Conservation (phyloP, 2,797 vertebrate genomes). For the Podargus strigoides region DNA sequence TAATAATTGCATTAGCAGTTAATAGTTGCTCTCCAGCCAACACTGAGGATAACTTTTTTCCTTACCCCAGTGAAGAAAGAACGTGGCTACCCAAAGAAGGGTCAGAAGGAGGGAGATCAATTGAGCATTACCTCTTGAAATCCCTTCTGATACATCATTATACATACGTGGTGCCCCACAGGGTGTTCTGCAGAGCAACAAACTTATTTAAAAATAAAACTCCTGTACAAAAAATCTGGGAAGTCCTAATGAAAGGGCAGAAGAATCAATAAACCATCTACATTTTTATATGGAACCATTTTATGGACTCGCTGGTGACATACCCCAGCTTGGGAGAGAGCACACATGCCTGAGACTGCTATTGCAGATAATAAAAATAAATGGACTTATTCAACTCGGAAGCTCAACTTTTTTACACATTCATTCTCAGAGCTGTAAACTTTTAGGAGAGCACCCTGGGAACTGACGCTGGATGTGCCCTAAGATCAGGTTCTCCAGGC, state of each 20-base stretch:
- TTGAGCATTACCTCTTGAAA: neutral
- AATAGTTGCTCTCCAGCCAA: too few species aligned
- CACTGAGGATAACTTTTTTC: neutral
- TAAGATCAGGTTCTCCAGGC: neutral
- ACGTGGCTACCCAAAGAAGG: accelerated
- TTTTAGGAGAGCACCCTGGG: neutral
- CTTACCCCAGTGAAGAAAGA: neutral
- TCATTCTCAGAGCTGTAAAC: neutral
- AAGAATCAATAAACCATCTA: neutral
- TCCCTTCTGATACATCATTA: neutral
- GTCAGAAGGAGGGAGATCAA: neutral
- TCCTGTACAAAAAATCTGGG: neutral
- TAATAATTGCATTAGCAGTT: neutral
- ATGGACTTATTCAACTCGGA: neutral
- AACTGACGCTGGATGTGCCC: neutral
- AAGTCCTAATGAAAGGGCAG: neutral
- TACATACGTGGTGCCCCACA: accelerated
- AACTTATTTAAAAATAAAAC: neutral
- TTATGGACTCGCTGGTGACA: neutral
- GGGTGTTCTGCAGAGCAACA: neutral
- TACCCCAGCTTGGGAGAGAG: neutral
- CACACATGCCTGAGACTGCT: neutral
- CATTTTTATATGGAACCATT: neutral
- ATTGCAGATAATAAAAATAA: conserved; percentile 8
- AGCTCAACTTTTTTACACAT: neutral